phyloP scores from a whole-genome alignment of 2,797 vertebrate species.

The Xenentodon cancila region DNA sequence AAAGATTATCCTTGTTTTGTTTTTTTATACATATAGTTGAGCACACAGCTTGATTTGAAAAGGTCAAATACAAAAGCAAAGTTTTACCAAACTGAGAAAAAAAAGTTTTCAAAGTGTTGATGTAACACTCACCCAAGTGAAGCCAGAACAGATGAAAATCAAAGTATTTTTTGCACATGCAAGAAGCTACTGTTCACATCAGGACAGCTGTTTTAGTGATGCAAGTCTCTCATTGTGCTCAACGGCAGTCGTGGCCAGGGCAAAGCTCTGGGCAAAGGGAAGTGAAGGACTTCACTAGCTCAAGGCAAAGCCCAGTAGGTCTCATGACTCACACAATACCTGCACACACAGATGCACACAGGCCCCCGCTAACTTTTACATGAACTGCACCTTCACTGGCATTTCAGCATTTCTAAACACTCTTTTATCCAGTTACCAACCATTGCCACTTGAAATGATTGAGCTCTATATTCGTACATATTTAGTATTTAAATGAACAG shows the following conservation, averaged over 20 bases:
- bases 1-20: too few relatives aligned
- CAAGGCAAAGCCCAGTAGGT: constrained; percentile 74
- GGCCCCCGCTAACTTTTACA: constrained; percentile 8
- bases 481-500: too few relatives aligned
- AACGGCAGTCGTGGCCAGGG: constrained; percentile 45
- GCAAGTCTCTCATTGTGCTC: constrained; percentile 76
- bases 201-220: constrained; percentile 87
- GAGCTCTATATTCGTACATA: too few relatives aligned
- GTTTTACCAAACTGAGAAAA: not conserved
- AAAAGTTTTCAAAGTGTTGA: not conserved
- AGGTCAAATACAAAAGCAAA: not conserved
- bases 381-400: constrained; percentile 19
- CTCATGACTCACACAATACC: constrained; percentile 23
- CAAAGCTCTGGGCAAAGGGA: constrained; percentile 77
- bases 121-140: not conserved
- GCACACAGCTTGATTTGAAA: not conserved
- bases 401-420: constrained; percentile 27
- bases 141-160: constrained; percentile 38
- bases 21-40: not conserved
- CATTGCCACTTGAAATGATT: too few relatives aligned
- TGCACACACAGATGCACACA: constrained; percentile 28
- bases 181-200: constrained; percentile 90
- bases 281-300: constrained; percentile 73
- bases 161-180: constrained; percentile 71
- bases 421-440: not conserved